Evolutionary conservation across 2,113 vertebrate species (phyloP).

Genomic region (Mormyrus lacerda): DNA sequence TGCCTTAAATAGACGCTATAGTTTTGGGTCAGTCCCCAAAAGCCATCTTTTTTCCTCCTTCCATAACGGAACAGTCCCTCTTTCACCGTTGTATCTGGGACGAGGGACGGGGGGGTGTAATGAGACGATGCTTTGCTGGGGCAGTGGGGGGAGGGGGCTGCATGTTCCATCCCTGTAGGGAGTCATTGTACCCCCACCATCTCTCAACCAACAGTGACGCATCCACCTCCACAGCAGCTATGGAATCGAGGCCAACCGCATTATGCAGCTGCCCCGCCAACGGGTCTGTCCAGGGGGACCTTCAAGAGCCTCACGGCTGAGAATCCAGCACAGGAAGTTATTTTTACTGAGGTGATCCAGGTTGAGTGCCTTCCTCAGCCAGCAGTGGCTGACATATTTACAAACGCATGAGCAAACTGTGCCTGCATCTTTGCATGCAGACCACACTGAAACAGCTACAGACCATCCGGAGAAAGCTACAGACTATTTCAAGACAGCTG

Average conservation of each 20-base stretch:
- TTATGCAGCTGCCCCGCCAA: conserved; percentile 9
- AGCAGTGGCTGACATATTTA: conserved; percentile 4
- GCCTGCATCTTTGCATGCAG: not conserved
- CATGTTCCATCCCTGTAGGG: not conserved
- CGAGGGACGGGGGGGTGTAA: not conserved
- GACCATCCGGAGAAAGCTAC: not conserved
- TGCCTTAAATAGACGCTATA: conserved; percentile 52
- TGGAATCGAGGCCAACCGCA: not conserved
- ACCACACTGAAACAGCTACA: not conserved
- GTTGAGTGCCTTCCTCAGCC: not conserved
- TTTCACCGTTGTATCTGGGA: conserved; percentile 40
- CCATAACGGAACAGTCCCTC: conserved; percentile 29
- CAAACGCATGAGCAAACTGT: not conserved
- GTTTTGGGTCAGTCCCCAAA: conserved; percentile 55
- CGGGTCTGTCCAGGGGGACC: not conserved
- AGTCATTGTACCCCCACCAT: not conserved
- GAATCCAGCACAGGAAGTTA: not conserved
- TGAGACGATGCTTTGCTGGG: not conserved
- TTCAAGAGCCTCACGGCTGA: not conserved
- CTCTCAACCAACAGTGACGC: not conserved
- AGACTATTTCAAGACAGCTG: not conserved
- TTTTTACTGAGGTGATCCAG: not conserved
- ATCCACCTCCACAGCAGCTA: not conserved
- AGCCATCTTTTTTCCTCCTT: conserved; percentile 35
- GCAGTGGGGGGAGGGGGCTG: not conserved